Base-by-base conservation (phyloP, 2,888 invertebrate species). In the Pristionchus maxplancki region DNA sequence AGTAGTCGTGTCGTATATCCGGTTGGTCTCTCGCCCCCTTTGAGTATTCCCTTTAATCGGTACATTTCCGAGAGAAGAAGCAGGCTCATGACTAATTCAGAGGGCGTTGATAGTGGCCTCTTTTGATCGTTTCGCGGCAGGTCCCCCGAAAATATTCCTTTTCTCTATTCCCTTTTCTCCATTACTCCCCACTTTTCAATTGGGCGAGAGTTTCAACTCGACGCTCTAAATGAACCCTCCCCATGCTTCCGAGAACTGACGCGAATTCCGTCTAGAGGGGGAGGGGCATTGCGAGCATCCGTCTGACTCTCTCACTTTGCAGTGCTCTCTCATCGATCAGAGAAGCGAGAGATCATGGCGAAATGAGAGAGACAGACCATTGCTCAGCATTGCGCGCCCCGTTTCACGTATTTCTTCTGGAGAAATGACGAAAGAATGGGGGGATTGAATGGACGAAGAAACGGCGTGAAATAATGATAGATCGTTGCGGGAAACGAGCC, bases 361-460 rank as follows among this genome's bases (percentile, higher is more conserved):
- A n/a, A n/a, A n/a, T n/a, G n/a, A n/a, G n/a, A n/a, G n/a, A n/a
- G n/a, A n/a, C n/a, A n/a, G n/a, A n/a, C n/a, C n/a, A n/a, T n/a
- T n/a, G n/a, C n/a, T n/a, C n/a, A n/a, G n/a, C n/a, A n/a, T n/a
- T n/a, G n/a, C n/a, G n/a, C n/a, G n/a, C n/a, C n/a, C n/a, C n/a
- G n/a, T n/a, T 50, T 9, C 50, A 11, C 17, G 50, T 50, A 50
- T 50, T 17, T 50, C 50, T 1, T 15, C 20, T 24, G 9, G 58
- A 58, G 58, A 58, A 58, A 58, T 58, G 58, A 58, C 58, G 58
- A 58, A 53, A 58, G n/a, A 58, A 58, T 58, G 58, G 58, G 58
- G n/a, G 20, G n/a, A 24, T n/a, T n/a, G 24, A 58, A 24, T 20
- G 58, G 58, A 9, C 24, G 24, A 20, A 58, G 58, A 58, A 50